Evolutionary conservation across 2,888 invertebrate genomes (phyloP).

Genomic region (Oscheius myriophilus): DNA sequence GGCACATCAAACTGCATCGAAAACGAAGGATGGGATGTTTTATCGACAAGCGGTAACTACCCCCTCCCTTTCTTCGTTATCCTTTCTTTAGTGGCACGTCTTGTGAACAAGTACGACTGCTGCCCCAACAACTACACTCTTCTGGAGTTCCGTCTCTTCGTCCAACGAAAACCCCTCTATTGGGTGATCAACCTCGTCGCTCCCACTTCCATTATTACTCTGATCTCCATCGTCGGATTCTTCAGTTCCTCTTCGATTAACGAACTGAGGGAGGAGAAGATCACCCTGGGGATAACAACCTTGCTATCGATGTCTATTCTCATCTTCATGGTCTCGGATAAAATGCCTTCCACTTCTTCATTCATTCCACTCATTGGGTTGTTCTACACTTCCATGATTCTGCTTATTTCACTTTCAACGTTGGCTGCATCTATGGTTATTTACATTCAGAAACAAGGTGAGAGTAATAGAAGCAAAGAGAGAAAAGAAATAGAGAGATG

Average conservation of each 20-base stretch:
- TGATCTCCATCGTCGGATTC: constrained; percentile 71
- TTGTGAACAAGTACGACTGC: constrained; percentile 59
- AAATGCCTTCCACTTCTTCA: constrained; percentile 73
- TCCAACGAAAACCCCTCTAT: constrained; percentile 61
- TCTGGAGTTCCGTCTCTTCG: constrained; percentile 47
- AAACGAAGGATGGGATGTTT: constrained; percentile 66
- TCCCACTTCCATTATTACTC: constrained; percentile 71
- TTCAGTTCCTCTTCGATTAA: constrained; percentile 67
- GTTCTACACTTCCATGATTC: constrained; percentile 73
- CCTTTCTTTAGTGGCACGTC: constrained; percentile 45
- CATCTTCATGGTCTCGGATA: constrained; percentile 71
- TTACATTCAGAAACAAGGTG: constrained; percentile 72
- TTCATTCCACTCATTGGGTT: constrained; percentile 73
- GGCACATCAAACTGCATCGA: constrained; percentile 63
- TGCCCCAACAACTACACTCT: constrained; percentile 64
- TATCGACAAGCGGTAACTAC: constrained; percentile 51
- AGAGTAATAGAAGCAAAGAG: background rate
- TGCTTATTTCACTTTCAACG: constrained; percentile 73
- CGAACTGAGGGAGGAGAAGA: constrained; percentile 64
- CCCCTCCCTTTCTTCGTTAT: background rate
- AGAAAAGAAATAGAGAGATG: too few relatives aligned
- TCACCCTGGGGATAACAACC: constrained; percentile 66
- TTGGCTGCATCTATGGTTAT: constrained; percentile 73
- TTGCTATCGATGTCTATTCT: constrained; percentile 72
- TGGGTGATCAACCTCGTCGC: constrained; percentile 61